phyloP scores from a whole-genome alignment of 1,140 invertebrate species.

The Holcopasites calliopsidis region DNA sequence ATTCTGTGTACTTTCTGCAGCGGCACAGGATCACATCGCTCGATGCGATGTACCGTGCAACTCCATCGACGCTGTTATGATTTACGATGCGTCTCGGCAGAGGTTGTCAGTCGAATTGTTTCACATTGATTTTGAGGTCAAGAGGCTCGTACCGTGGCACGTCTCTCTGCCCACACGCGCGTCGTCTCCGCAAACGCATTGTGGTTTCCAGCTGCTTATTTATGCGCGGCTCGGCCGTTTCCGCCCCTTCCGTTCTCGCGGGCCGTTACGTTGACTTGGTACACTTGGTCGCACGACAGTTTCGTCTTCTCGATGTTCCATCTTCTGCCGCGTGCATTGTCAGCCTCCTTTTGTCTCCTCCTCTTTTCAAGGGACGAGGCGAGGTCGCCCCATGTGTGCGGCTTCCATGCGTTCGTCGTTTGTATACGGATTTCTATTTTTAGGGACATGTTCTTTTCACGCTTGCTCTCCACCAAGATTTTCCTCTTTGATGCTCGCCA shows the following conservation, averaged over 20 bases:
- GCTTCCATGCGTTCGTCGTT: not conserved
- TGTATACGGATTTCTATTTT: conserved; percentile 27
- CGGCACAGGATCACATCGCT: not conserved
- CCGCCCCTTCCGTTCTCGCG: conserved; percentile 63
- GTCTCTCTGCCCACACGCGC: conserved; percentile 61
- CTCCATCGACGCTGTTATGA: conserved; percentile 42
- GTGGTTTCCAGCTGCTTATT: conserved; percentile 64
- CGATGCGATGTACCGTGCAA: not conserved
- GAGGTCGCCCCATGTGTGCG: too few relatives aligned
- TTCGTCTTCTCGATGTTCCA: conserved; percentile 23
- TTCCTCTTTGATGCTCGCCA: conserved; percentile 17
- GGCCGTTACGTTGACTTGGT: conserved; percentile 57
- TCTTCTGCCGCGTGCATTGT: conserved; percentile 32
- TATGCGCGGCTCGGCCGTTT: conserved; percentile 59
- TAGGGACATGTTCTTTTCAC: not conserved
- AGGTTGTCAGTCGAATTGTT: conserved; percentile 63
- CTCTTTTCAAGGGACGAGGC: not conserved
- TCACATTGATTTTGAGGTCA: conserved; percentile 64
- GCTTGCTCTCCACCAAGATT: not conserved
- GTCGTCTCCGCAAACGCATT: conserved; percentile 59
- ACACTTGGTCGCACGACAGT: conserved; percentile 52
- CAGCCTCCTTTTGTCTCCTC: conserved; percentile 9
- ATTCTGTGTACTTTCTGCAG: conserved; percentile 8
- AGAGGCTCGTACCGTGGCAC: conserved; percentile 41
- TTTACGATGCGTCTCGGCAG: conserved; percentile 55